These are phyloP conservation scores for Drosophila setosimentum DNA, from an alignment of 2,888 invertebrate genomes.

Conservation along the genomic window DNA sequence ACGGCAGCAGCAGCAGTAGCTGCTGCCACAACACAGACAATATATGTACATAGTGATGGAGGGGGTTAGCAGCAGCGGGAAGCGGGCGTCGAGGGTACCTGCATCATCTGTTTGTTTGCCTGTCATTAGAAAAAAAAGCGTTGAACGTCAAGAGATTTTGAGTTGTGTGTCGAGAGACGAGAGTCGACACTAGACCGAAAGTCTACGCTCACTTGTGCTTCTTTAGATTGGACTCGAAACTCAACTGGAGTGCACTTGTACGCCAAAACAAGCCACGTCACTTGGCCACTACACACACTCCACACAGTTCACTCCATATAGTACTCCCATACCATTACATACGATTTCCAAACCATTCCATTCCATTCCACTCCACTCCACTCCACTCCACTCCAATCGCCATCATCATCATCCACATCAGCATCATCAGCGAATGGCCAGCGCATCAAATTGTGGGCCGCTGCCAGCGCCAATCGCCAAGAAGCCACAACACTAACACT, in stretches of 20 bases:
- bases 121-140: conserved; percentile 77
- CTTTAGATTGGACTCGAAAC: conserved; percentile 80
- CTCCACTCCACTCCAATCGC: conserved; percentile 18
- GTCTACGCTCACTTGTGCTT: conserved; percentile 78
- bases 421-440: conserved; percentile 51
- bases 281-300: conserved; percentile 70
- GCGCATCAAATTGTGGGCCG: conserved; percentile 59
- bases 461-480: conserved; percentile 53
- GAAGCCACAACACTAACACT: conserved; percentile 53
- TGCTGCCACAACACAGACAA: conserved; percentile 55
- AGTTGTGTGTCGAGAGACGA: conserved; percentile 42
- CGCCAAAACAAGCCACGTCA: conserved; percentile 79
- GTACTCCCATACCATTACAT: conserved; percentile 29
- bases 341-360: conserved; percentile 53
- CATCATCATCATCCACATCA: conserved; percentile 30
- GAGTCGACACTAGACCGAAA: conserved; percentile 78
- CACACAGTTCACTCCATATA: conserved; percentile 14
- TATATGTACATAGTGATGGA: conserved; percentile 8
- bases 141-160: conserved; percentile 59
- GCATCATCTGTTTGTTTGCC: conserved; percentile 77
- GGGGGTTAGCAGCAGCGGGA: conserved; percentile 13
- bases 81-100: conserved; percentile 39
- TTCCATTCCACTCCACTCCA: conserved; percentile 49
- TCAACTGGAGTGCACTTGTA: conserved; percentile 79
- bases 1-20: conserved; percentile 39